Percentiles rank a stretch among this genome's conserved stretches.
phyloP scores from a whole-genome alignment of 2,797 vertebrate species.

The Harpagifer antarcticus region DNA sequence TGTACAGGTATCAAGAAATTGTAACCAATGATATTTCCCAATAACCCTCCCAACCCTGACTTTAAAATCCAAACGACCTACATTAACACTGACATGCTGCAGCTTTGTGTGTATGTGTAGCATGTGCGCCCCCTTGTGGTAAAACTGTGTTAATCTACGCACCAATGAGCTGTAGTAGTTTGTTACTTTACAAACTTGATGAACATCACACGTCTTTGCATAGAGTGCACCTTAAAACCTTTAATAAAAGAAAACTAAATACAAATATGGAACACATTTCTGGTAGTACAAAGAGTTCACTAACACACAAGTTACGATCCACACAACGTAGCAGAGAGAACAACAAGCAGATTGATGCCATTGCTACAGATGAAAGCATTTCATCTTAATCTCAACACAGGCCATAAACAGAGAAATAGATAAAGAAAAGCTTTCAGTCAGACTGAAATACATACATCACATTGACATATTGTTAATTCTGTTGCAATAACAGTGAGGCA shows the following conservation, averaged over 20 bases:
- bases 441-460: conserved; percentile 45
- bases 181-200: conserved; percentile 19
- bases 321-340: conserved; percentile 63
- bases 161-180: not conserved
- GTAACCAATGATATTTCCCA: too few species aligned
- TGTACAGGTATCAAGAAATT: too few species aligned
- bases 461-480: conserved; percentile 58
- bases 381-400: conserved; percentile 65
- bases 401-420: conserved; percentile 38
- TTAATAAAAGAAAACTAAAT: conserved; percentile 71
- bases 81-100: not conserved
- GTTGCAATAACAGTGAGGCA: conserved; percentile 73
- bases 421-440: conserved; percentile 38
- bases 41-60: too few species aligned
- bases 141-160: not conserved
- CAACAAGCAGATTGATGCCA: conserved; percentile 45
- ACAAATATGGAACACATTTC: conserved; percentile 69
- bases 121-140: conserved; percentile 56
- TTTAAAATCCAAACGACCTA: not conserved
- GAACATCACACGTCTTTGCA: conserved; percentile 49
- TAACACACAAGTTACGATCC: conserved; percentile 60
- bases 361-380: conserved; percentile 63
- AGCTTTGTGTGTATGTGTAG: not conserved
- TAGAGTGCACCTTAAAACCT: conserved; percentile 64
- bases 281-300: conserved; percentile 69